A percentile compares a stretch with the other conserved stretches of the same genome.
Conservation (phyloP, 2,888 invertebrate species). For the Mesopsocus fuscifrons region DNA sequence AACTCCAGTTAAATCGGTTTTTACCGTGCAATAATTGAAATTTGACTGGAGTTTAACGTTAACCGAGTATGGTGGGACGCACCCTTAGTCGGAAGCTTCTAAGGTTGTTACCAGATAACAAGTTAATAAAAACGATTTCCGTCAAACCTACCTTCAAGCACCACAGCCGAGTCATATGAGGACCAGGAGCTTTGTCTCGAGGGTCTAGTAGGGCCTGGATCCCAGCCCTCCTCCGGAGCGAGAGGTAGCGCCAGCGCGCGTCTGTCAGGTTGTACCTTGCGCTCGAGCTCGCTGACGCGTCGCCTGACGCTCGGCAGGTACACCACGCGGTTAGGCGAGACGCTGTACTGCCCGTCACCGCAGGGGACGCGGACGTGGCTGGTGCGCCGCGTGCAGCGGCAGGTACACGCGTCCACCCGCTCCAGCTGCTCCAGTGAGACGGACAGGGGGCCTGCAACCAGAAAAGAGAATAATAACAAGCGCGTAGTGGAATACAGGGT, state of each 20-base stretch:
- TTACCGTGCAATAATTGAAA: too few relatives aligned
- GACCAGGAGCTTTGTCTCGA: constrained; percentile 61
- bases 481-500: too few relatives aligned
- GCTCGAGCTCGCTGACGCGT: constrained; percentile 53
- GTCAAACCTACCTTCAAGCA: too few relatives aligned
- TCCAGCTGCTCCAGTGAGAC: constrained; percentile 46
- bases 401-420: constrained; percentile 12
- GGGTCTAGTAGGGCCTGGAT: constrained; percentile 17
- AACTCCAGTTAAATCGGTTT: too few relatives aligned
- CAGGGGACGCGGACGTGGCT: constrained; percentile 67
- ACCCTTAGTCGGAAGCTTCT: too few relatives aligned
- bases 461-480: too few relatives aligned
- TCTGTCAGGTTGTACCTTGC: constrained; percentile 23
- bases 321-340: constrained; percentile 78
- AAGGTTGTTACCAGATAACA: too few relatives aligned
- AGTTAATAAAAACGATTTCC: too few relatives aligned
- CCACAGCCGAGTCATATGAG: constrained; percentile 58
- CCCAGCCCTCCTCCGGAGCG: constrained; percentile 35
- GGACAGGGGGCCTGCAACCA: constrained; percentile 34
- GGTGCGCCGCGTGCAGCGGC: not conserved
- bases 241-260: constrained; percentile 33
- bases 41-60: too few relatives aligned
- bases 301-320: constrained; percentile 52
- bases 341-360: constrained; percentile 73
- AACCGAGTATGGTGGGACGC: too few relatives aligned